These are phyloP conservation scores for Phyllotreta striolata DNA, from an alignment of 2,888 invertebrate genomes.

Conservation along the genomic window DNA sequence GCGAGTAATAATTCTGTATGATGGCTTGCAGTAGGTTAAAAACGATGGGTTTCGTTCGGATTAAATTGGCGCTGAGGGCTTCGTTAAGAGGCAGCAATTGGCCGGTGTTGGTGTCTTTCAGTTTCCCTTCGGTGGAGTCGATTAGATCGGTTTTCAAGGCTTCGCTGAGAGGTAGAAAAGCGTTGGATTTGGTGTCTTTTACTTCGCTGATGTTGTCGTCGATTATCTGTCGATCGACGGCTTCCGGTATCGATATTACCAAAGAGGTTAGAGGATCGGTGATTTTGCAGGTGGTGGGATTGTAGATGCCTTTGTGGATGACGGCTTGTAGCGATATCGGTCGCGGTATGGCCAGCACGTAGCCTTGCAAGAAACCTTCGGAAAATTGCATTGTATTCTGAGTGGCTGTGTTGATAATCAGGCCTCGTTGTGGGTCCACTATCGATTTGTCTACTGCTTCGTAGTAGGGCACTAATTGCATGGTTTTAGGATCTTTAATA, in stretches of 20 bases:
- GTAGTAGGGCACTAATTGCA: constrained; percentile 77
- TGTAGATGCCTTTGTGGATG: constrained; percentile 75
- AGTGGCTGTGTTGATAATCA: constrained; percentile 75
- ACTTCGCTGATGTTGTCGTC: constrained; percentile 84
- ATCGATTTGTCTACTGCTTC: constrained; percentile 84
- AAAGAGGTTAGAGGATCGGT: constrained; percentile 77
- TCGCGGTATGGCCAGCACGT: constrained; percentile 71
- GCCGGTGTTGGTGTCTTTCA: constrained; percentile 77
- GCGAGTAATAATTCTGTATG: constrained; percentile 78
- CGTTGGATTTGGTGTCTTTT: constrained; percentile 77
- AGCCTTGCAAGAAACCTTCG: constrained; percentile 75
- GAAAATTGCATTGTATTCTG: constrained; percentile 74
- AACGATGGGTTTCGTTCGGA: constrained; percentile 74
- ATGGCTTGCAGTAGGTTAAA: constrained; percentile 79
- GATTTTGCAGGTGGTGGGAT: constrained; percentile 74
- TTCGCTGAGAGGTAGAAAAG: constrained; percentile 76
- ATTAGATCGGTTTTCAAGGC: constrained; percentile 76
- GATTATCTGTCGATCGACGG: constrained; percentile 79
- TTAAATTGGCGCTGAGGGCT: constrained; percentile 73
- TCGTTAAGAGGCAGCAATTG: constrained; percentile 74
- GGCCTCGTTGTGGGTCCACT: constrained; percentile 77
- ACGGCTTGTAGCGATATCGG: constrained; percentile 82
- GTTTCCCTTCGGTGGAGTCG: constrained; percentile 73
- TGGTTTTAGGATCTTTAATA: constrained; percentile 76
- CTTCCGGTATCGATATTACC: constrained; percentile 76